Evolutionary conservation across 2,113 vertebrate genomes (phyloP).

Genomic region (Cynopterus brachyotis): DNA sequence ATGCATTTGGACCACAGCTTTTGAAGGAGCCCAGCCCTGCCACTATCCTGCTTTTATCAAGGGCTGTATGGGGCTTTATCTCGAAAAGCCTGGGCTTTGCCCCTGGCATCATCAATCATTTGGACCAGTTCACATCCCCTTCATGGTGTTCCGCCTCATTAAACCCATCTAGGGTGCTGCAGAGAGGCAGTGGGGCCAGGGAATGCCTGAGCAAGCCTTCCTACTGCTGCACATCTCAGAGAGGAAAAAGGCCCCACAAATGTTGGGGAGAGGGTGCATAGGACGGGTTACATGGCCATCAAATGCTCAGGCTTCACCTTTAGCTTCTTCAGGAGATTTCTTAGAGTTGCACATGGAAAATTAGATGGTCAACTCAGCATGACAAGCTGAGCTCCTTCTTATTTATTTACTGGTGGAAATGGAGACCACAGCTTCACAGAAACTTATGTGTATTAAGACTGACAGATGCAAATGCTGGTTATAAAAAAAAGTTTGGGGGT

Average conservation of each 20-base stretch:
- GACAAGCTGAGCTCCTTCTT: not conserved
- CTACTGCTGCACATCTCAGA: not conserved
- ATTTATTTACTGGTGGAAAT: not conserved
- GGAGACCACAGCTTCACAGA: slow-evolving; percentile 10
- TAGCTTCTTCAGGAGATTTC: not conserved
- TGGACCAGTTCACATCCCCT: slow-evolving; percentile 92
- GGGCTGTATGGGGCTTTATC: slow-evolving; percentile 96
- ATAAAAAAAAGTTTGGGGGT: not conserved
- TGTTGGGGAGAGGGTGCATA: not conserved
- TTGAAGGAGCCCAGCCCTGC: slow-evolving; percentile 93
- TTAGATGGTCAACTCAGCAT: not conserved
- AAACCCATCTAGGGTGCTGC: slow-evolving; percentile 89
- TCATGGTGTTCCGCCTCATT: slow-evolving; percentile 93
- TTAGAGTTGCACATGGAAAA: not conserved
- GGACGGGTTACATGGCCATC: not conserved
- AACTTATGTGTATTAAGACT: not conserved
- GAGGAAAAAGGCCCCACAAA: slow-evolving; percentile 30
- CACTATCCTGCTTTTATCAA: slow-evolving; percentile 94
- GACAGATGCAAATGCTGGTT: not conserved
- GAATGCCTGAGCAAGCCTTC: slow-evolving; percentile 84
- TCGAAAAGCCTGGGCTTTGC: slow-evolving; percentile 94
- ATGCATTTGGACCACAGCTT: slow-evolving; percentile 87
- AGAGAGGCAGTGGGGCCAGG: slow-evolving; percentile 78
- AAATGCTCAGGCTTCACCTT: not conserved
- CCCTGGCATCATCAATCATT: slow-evolving; percentile 99